Conservation (phyloP, 2,888 invertebrate species). For the Rhagophthalmus giganteus region DNA sequence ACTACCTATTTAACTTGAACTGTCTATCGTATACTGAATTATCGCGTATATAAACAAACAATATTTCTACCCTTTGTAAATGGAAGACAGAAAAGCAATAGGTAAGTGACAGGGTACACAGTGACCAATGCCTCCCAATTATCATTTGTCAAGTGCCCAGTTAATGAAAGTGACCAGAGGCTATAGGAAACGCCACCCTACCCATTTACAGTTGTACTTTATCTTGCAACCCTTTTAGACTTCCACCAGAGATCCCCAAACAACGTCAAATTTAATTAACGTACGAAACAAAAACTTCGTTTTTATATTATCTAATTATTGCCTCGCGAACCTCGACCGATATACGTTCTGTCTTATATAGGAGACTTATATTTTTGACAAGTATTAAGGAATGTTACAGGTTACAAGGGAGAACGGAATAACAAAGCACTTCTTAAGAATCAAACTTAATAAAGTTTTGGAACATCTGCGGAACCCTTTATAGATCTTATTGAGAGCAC, state of each 20-base stretch:
- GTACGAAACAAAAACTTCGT: too few species aligned
- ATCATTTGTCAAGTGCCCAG: conserved; percentile 57
- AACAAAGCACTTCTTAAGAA: conserved; percentile 26
- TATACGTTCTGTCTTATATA: too few species aligned
- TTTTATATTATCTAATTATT: too few species aligned
- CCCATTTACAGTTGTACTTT: conserved; percentile 54
- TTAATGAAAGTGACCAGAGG: conserved; percentile 57
- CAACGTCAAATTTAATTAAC: too few species aligned
- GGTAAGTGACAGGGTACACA: conserved; percentile 55
- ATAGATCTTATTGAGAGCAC: conserved; percentile 29
- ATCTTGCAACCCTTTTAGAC: conserved; percentile 56
- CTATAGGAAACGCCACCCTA: conserved; percentile 51
- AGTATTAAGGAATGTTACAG: neutral
- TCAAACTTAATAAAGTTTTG: conserved; percentile 36
- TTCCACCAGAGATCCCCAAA: conserved; percentile 31
- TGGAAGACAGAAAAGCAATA: conserved; percentile 46
- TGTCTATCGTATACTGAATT: too few species aligned
- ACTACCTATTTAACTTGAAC: too few species aligned
- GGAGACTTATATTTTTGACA: too few species aligned
- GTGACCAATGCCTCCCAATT: conserved; percentile 57
- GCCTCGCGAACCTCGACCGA: too few species aligned
- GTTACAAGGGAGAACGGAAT: neutral
- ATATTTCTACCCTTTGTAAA: conserved; percentile 44
- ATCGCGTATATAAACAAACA: conserved; percentile 24
- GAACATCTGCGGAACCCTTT: conserved; percentile 48